A percentile compares a stretch with the other conserved stretches of the same genome.
phyloP scores from a whole-genome alignment of 2,888 invertebrate genomes.

The Stenodera caucasica region DNA sequence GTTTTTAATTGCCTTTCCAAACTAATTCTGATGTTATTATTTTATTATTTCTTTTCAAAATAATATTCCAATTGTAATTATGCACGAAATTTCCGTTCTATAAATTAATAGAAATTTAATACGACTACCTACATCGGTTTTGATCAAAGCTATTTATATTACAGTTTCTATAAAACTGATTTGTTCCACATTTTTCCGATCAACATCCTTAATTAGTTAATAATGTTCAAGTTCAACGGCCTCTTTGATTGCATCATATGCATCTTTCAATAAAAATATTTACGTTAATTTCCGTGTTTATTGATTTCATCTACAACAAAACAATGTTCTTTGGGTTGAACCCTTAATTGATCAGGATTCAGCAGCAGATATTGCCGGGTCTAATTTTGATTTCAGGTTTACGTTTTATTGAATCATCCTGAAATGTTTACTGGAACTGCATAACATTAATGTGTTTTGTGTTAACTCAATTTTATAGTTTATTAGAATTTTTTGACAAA shows the following conservation, averaged over 20 bases:
- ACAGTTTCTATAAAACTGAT: neutral
- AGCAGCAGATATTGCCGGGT: too few species aligned
- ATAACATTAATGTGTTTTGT: neutral
- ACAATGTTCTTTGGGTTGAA: too few species aligned
- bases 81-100: neutral
- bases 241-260: neutral
- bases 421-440: neutral
- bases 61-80: neutral
- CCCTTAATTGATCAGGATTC: too few species aligned
- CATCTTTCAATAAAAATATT: neutral
- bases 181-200: slow-evolving; percentile 10
- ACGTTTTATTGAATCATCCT: neutral
- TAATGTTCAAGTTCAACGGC: slow-evolving; percentile 9
- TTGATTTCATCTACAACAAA: too few species aligned
- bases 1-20: neutral
- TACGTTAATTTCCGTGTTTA: neutral
- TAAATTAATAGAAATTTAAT: neutral
- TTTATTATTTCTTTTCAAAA: neutral
- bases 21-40: too few species aligned
- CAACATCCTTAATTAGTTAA: slow-evolving; percentile 11
- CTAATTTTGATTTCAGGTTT: neutral
- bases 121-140: neutral
- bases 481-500: too few species aligned
- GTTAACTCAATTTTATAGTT: neutral
- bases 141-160: neutral